phyloP scores from a whole-genome alignment of 2,888 invertebrate species.

The Cryptus viduatorius region DNA sequence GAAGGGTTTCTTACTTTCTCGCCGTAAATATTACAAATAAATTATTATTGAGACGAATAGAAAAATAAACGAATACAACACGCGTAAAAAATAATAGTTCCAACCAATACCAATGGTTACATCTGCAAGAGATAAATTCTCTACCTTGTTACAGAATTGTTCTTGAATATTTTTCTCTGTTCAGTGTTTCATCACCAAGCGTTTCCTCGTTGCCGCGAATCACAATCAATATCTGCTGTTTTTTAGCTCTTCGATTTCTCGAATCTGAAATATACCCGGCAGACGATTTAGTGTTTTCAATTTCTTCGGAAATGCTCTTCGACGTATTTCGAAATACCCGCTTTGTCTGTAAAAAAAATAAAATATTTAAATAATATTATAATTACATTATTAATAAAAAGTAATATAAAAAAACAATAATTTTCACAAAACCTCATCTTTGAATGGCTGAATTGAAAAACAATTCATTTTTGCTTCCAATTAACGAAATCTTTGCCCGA shows the following conservation, averaged over 20 bases:
- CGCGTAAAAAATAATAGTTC: conserved; percentile 2
- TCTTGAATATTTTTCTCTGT: neutral
- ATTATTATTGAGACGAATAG: conserved; percentile 17
- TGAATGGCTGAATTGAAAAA: too few species aligned
- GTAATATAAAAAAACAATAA: neutral
- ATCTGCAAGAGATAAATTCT: neutral
- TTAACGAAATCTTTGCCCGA: too few species aligned
- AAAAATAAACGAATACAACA: conserved; percentile 30
- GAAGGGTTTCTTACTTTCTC: neutral
- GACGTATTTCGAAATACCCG: conserved; percentile 62
- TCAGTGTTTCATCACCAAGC: neutral
- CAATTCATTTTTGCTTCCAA: neutral
- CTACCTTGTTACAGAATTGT: conserved; percentile 30
- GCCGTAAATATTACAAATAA: conserved; percentile 40
- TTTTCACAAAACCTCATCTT: neutral
- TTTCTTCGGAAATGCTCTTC: conserved; percentile 57
- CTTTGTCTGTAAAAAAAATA: conserved; percentile 49
- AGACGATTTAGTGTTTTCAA: neutral
- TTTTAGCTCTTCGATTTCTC: neutral
- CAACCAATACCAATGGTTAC: too few species aligned
- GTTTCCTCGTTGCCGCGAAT: conserved; percentile 14
- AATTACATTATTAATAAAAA: neutral
- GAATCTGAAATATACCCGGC: neutral
- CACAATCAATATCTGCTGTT: neutral
- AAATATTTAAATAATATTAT: neutral